Percentiles rank a stretch among this genome's conserved stretches.
These are phyloP conservation scores for Epistrophe eligans DNA, from an alignment of 2,888 invertebrate species.

Conservation along the genomic window DNA sequence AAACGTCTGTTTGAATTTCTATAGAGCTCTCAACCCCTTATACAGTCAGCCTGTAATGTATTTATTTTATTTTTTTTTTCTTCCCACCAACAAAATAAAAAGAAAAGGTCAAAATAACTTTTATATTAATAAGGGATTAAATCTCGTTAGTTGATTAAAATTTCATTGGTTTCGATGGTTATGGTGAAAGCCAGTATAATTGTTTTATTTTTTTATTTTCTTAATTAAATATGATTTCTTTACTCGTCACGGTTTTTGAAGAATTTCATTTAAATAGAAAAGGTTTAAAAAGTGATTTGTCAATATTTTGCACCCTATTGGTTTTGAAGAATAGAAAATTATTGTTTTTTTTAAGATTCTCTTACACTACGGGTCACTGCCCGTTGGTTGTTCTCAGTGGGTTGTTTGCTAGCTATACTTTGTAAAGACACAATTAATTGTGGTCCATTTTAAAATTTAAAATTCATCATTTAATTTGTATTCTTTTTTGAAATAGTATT, in stretches of 20 bases:
- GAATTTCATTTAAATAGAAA: background rate
- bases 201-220: background rate
- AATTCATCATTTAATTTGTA: too few relatives aligned
- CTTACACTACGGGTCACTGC: background rate
- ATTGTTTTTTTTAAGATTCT: background rate
- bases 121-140: conserved; percentile 30
- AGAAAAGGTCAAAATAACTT: conserved; percentile 31
- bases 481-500: too few relatives aligned
- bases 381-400: background rate
- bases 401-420: background rate
- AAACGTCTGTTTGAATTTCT: conserved; percentile 24
- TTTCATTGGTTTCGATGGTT: conserved; percentile 43
- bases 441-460: too few relatives aligned
- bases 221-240: conserved; percentile 23
- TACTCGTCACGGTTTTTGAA: conserved; percentile 7
- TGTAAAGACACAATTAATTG: background rate
- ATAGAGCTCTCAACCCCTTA: background rate
- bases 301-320: conserved; percentile 25
- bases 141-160: conserved; percentile 56
- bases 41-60: background rate
- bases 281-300: conserved; percentile 16
- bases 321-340: background rate
- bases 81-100: conserved; percentile 1
- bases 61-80: conserved; percentile 13
- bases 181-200: conserved; percentile 15